phyloP scores from a whole-genome alignment of 2,797 vertebrate genomes.

The Eulemur coronatus region DNA sequence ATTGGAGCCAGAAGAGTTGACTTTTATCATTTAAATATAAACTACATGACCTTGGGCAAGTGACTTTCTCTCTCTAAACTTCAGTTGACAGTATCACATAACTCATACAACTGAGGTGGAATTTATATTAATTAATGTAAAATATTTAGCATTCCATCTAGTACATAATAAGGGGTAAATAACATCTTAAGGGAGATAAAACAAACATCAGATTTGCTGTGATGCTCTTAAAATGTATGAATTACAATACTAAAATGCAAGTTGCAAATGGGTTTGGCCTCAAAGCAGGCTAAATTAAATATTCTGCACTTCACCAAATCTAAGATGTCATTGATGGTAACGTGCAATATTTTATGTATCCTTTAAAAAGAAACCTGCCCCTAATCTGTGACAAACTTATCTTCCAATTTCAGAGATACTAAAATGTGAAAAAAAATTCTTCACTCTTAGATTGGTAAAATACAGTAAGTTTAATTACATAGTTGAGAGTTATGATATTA shows the following conservation, averaged over 20 bases:
- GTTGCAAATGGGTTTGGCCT: background rate
- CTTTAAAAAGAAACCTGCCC: background rate
- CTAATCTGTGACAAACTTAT: constrained; percentile 20
- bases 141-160: background rate
- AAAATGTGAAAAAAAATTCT: background rate
- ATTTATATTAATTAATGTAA: background rate
- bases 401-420: constrained; percentile 16
- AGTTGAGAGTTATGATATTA: constrained; percentile 18
- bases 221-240: background rate
- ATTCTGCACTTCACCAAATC: background rate
- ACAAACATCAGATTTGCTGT: background rate
- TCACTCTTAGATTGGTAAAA: constrained; percentile 36
- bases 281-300: background rate
- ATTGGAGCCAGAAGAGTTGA: background rate
- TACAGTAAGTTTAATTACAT: background rate
- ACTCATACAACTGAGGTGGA: background rate
- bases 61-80: background rate
- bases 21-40: constrained; percentile 22
- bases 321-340: background rate
- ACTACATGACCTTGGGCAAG: background rate
- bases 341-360: background rate
- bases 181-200: background rate
- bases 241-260: constrained; percentile 47
- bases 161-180: background rate
- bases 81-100: background rate